A percentile compares a stretch with the other conserved stretches of the same genome.
These are phyloP conservation scores for Sthenelais limicola DNA, from an alignment of 2,888 invertebrate species.

Conservation along the genomic window DNA sequence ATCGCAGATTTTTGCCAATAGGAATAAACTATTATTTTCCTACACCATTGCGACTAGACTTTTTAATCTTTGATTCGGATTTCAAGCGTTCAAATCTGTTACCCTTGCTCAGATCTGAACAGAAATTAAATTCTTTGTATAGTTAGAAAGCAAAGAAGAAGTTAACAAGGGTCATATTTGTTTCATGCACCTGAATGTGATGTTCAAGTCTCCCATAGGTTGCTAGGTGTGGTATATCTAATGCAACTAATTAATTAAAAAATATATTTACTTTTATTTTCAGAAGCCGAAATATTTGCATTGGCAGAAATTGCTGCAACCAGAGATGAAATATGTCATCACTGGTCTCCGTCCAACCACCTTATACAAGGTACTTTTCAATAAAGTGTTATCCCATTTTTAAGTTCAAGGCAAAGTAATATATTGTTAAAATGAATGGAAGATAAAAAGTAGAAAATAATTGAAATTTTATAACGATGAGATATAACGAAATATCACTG, in stretches of 20 bases:
- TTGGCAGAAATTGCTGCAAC: constrained; percentile 19
- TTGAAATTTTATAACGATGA: no score
- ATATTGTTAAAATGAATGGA: no score
- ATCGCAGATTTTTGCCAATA: neutral
- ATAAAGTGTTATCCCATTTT: neutral
- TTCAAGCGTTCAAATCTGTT: neutral
- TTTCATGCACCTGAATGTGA: neutral
- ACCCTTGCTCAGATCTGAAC: no score
- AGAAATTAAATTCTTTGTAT: no score
- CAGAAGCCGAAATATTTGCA: neutral
- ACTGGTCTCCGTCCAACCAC: constrained; percentile 14
- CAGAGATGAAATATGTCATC: neutral
- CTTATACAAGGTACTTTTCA: constrained; percentile 6
- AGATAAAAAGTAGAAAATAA: no score
- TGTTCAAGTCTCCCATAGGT: no score
- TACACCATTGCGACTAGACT: neutral
- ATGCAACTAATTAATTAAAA: neutral
- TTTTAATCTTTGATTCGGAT: neutral
- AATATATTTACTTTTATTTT: neutral
- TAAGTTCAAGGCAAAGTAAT: no score
- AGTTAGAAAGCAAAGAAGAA: neutral
- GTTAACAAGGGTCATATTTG: neutral
- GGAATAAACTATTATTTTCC: neutral
- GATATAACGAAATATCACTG: no score
- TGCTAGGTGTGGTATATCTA: no score